A percentile compares a stretch with the other conserved stretches of the same genome.
Conservation (phyloP, 53 echinoderm and acorn worm genomes). For the Actinopyga echinites region DNA sequence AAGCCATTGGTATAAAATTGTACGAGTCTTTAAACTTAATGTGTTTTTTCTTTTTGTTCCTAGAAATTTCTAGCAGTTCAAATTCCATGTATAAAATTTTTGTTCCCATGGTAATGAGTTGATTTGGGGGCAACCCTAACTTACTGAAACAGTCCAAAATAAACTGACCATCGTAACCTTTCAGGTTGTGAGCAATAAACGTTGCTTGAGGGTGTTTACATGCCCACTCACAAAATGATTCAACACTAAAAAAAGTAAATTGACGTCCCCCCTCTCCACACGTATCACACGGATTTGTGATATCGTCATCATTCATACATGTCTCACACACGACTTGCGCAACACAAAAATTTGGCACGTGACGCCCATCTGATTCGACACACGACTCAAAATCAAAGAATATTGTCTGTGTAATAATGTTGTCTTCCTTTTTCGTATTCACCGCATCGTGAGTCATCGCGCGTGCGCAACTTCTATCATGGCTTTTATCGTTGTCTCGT, state of each 20-base stretch:
- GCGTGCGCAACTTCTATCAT: too few species aligned
- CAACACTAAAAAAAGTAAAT: too few species aligned
- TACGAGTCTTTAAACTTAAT: constrained; percentile 19
- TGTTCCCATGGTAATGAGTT: background rate
- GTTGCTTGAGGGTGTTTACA: background rate
- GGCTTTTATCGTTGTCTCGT: background rate
- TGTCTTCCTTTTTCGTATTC: too few species aligned
- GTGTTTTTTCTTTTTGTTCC: background rate
- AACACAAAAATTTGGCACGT: too few species aligned
- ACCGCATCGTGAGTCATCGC: too few species aligned
- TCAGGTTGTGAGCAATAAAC: constrained; percentile 37
- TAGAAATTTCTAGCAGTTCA: background rate
- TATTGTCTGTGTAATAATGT: background rate
- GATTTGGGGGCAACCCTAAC: background rate
- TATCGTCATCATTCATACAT: too few species aligned
- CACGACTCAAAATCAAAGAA: constrained; percentile 29
- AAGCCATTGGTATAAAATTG: constrained; percentile 35
- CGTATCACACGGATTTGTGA: too few species aligned
- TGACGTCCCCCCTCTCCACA: too few species aligned
- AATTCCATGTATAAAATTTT: constrained; percentile 35
- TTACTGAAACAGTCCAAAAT: background rate
- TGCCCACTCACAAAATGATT: constrained; percentile 15
- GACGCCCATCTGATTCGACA: background rate
- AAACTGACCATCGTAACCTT: constrained; percentile 43
- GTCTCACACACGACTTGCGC: too few species aligned